Base-by-base conservation (phyloP, 2,888 invertebrate genomes). In the Scrobipalpa atriplicella region DNA sequence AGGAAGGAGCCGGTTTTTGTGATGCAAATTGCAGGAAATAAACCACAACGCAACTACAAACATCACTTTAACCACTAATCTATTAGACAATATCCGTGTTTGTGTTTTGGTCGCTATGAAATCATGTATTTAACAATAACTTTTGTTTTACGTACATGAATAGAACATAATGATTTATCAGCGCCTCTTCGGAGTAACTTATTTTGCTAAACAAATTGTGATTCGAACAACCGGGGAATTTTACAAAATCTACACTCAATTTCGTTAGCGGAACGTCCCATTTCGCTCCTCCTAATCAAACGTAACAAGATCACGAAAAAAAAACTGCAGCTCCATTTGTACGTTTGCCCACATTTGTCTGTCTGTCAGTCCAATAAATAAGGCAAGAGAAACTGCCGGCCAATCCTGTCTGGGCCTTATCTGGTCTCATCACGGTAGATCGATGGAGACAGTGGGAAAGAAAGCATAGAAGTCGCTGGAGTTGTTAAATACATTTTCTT, bases 391-490 rank as follows among this genome's bases (percentile, higher is more conserved):
- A 82, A 87, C 79, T 78, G 76, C 77, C 73, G 81, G 86, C 82
- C 88, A 85, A 86, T 86, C 86, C 82, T 83, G 88, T 86, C 90
- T 92, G 92, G 76, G 83, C 83, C 88, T 87, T 92, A 91, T 92
- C 92, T 87, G 78, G 83, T 72, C 84, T 83, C 87, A 89, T 89
- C 89, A 84, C 79, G 70, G 74, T 70, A 76, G 84, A 90, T 90
- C 85, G 82, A 82, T 81, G 82, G 77, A 82, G 92, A 90, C 90
- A 83, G 75, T 65, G 72, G 73, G 71, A 72, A 75, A 71, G 76
- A 76, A 75, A 72, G 68, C 38, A 64, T 70, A 69, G 68, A 74
- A 66, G 0, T 66, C 2, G 71, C 75, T 72, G 78, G 85, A 89
- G 89, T n/a, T 72, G 85, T 41, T 83, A 47, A 6, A 7, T 8